These are phyloP conservation scores for Diachasmimorpha longicaudata DNA, from an alignment of 1,140 invertebrate genomes.

Conservation along the genomic window DNA sequence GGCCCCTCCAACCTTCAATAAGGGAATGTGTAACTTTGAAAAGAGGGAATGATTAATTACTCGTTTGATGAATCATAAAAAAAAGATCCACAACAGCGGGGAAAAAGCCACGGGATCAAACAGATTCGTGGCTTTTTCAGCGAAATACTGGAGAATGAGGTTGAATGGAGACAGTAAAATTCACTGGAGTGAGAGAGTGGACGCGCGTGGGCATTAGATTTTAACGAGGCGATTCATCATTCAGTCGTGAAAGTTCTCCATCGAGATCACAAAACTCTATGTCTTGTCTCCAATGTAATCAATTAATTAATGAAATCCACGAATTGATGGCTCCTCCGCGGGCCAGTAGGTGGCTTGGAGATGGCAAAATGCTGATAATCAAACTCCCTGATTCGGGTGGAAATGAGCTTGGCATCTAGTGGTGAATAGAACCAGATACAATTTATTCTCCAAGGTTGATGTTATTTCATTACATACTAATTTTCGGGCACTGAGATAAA, in stretches of 20 bases:
- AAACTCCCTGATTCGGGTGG: background rate
- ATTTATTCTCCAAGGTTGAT: background rate
- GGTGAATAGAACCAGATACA: background rate
- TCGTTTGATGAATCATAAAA: background rate
- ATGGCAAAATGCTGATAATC: background rate
- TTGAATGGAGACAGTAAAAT: background rate
- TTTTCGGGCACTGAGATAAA: background rate
- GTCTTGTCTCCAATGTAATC: background rate
- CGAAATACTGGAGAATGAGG: background rate
- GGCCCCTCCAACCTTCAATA: background rate
- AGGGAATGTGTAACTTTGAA: background rate
- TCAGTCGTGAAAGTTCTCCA: background rate
- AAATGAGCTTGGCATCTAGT: background rate
- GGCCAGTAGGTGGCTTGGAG: background rate
- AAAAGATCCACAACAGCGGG: background rate
- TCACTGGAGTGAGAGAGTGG: background rate
- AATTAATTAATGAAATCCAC: background rate
- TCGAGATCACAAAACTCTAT: background rate
- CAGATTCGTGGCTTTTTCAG: background rate
- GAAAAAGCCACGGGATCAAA: background rate
- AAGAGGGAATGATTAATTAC: slow-evolving; percentile 10
- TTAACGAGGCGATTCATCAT: background rate
- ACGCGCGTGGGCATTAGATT: slow-evolving; percentile 1
- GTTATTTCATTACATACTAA: background rate
- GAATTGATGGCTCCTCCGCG: background rate